These are phyloP conservation scores for Chaetogeoica ovagalla DNA, from an alignment of 2,888 invertebrate genomes.

Conservation along the genomic window DNA sequence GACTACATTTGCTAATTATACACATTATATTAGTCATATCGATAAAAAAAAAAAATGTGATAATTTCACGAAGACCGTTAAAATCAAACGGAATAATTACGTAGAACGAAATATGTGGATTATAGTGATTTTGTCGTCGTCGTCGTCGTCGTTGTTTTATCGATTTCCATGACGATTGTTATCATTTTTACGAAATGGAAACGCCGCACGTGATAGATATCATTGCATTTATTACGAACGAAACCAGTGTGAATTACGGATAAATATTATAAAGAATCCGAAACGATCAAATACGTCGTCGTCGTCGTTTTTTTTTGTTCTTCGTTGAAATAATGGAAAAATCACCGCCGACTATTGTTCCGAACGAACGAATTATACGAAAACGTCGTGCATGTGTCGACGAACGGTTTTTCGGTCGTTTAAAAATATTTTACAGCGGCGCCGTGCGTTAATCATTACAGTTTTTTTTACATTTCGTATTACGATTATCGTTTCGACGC, in stretches of 20 bases:
- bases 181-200: too few relatives aligned
- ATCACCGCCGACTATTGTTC: slow-evolving; percentile 5
- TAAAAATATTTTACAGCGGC: background rate
- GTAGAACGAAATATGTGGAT: too few relatives aligned
- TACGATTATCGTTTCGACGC: background rate
- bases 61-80: background rate
- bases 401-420: background rate
- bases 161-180: too few relatives aligned
- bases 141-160: background rate
- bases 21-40: too few relatives aligned
- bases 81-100: background rate
- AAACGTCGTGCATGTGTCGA: background rate
- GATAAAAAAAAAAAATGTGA: too few relatives aligned
- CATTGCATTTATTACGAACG: too few relatives aligned
- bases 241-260: too few relatives aligned
- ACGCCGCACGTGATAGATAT: too few relatives aligned
- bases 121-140: too few relatives aligned
- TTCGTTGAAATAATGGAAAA: background rate
- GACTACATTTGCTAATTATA: too few relatives aligned
- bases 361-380: slow-evolving; percentile 2
- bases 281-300: background rate
- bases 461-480: background rate
- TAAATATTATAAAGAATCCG: too few relatives aligned
- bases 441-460: too few relatives aligned
- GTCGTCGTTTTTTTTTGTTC: background rate